Evolutionary conservation across 2,797 vertebrate genomes (phyloP), one percentile per base, ranked within the genome.

Genomic region (Champsocephalus gunnari): DNA sequence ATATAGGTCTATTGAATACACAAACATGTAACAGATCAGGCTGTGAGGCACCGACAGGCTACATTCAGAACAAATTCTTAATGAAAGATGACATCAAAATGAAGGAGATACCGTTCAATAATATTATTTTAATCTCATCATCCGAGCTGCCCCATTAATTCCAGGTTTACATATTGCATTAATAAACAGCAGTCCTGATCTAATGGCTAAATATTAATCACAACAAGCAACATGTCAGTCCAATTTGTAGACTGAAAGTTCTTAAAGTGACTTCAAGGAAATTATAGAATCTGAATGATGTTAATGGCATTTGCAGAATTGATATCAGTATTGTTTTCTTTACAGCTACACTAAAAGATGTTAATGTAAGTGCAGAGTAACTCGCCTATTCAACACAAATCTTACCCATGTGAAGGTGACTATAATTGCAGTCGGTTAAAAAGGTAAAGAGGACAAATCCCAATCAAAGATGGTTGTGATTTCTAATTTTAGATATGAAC

Each of bases 271-370:
- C 28, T 28, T 28, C 28, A 28, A 62, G 19, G 2, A 64, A 64
- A 73, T 65, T 6, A 12, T 12, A 17, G 11, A 9, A 34, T 44
- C 32, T 69, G 7, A 66, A 41, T 50, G 14, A 66, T 10, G 2
- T 45, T 24, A 28, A 66, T 9, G 5, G 13, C 57, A 24, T 45
- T 73, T n/a, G n/a, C 38, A 12, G 12, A 28, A 53, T 44, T 19
- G 50, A n/a, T 9, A 47, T 44, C n/a, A 59, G n/a, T 61, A 12
- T 68, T 57, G 49, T 32, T 56, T 50, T 69, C 21, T 69, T 50
- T 45, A 6, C 12, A 64, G 38, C 59, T 51, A n/a, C 38, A 58
- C 53, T 45, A 28, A 65, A 41, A 49, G 4, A n/a, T 17, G 44
- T 73, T 34, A 34, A 44, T 1, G 21, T 12, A 28, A 51, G 2